phyloP scores from a whole-genome alignment of 2,888 invertebrate species.

The Synergus itoensis region DNA sequence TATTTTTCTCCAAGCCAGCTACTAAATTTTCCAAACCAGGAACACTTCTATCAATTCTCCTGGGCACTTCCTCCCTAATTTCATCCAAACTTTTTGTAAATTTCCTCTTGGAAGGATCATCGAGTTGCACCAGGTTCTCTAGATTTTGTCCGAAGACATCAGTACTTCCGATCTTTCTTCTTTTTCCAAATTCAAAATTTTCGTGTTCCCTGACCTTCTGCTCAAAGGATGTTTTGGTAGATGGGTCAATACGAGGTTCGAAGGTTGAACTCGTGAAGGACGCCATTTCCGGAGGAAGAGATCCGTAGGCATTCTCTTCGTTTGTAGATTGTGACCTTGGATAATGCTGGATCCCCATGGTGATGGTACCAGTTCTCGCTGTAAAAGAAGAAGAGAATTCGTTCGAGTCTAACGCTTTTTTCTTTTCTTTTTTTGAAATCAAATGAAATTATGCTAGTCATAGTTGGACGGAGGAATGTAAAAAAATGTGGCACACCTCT shows the following conservation, averaged over 20 bases:
- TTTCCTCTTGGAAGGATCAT: slow-evolving; percentile 70
- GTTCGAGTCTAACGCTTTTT: not conserved
- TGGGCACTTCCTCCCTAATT: slow-evolving; percentile 67
- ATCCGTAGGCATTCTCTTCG: slow-evolving; percentile 69
- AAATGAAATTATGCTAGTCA: slow-evolving; percentile 7
- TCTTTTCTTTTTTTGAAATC: not conserved
- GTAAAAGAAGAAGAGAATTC: slow-evolving; percentile 23
- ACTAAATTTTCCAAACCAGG: slow-evolving; percentile 40
- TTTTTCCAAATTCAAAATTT: slow-evolving; percentile 63
- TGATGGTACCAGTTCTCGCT: slow-evolving; percentile 71
- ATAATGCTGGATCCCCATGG: slow-evolving; percentile 69
- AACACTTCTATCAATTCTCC: slow-evolving; percentile 46
- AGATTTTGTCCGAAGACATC: slow-evolving; percentile 75
- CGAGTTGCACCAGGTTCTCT: slow-evolving; percentile 73
- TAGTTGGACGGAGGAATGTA: not conserved
- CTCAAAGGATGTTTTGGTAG: slow-evolving; percentile 49
- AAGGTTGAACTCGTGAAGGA: slow-evolving; percentile 71
- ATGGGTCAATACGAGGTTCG: slow-evolving; percentile 61
- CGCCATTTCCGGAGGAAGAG: slow-evolving; percentile 69
- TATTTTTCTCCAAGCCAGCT: slow-evolving; percentile 27
- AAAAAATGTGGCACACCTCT: slow-evolving; percentile 62
- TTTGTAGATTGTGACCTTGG: slow-evolving; percentile 65
- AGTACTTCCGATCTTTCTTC: slow-evolving; percentile 71
- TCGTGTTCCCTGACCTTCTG: slow-evolving; percentile 44
- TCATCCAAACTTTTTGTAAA: slow-evolving; percentile 71